Conservation (phyloP, 1,140 invertebrate genomes). For the Pogonus chalceus region DNA sequence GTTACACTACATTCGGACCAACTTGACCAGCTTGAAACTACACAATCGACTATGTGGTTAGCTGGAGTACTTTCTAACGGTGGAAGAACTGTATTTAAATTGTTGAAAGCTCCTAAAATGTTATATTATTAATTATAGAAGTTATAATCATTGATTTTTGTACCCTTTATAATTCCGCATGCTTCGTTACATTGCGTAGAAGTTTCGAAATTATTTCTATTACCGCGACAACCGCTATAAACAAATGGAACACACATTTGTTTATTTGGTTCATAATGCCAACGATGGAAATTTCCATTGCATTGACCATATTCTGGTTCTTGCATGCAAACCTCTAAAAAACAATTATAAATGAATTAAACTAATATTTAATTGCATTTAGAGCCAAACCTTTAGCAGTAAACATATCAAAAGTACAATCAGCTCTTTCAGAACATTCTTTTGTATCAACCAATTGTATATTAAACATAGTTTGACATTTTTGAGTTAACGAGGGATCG, state of each 20-base stretch:
- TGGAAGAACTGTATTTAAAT: not conserved
- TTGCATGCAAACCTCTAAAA: constrained; percentile 66
- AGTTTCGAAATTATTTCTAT: constrained; percentile 77
- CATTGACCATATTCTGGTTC: constrained; percentile 67
- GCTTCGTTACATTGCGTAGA: constrained; percentile 63
- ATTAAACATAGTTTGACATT: constrained; percentile 49
- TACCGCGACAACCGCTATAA: constrained; percentile 86
- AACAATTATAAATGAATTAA: constrained; percentile 4
- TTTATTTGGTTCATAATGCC: constrained; percentile 65
- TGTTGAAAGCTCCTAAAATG: not conserved
- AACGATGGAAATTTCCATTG: constrained; percentile 68
- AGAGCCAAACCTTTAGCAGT: constrained; percentile 54
- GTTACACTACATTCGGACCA: constrained; percentile 65
- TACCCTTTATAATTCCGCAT: constrained; percentile 52
- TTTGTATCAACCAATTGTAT: constrained; percentile 50
- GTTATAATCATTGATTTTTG: constrained; percentile 12
- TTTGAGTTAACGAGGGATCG: constrained; percentile 43
- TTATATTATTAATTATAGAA: not conserved
- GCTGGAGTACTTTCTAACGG: constrained; percentile 9
- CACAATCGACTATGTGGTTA: constrained; percentile 41
- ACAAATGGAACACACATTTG: constrained; percentile 69
- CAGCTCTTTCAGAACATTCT: constrained; percentile 49
- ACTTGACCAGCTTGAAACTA: constrained; percentile 58
- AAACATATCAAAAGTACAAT: constrained; percentile 59
- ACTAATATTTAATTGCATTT: constrained; percentile 1